phyloP scores from a whole-genome alignment of 2,888 invertebrate genomes.

The Argyresthia goedartella region DNA sequence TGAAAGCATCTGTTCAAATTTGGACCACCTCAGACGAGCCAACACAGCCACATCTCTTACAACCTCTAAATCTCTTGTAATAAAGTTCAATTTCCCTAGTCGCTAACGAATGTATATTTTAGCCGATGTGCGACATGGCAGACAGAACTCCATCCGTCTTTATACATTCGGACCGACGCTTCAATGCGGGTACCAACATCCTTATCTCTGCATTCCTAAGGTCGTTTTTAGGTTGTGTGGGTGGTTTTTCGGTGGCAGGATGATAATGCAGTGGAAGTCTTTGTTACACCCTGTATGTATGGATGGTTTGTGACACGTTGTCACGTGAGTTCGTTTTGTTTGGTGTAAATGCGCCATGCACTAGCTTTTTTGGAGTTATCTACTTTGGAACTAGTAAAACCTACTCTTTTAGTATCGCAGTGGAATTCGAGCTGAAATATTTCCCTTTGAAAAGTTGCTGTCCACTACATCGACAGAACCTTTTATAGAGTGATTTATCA shows the following conservation, averaged over 20 bases:
- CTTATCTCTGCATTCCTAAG: not conserved
- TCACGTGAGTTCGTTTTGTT: too few relatives aligned
- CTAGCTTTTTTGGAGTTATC: too few relatives aligned
- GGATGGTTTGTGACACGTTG: too few relatives aligned
- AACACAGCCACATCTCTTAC: not conserved
- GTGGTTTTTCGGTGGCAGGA: not conserved
- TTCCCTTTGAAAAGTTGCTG: too few relatives aligned
- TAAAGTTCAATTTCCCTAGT: not conserved
- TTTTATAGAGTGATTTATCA: too few relatives aligned
- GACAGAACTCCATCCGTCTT: constrained; percentile 4
- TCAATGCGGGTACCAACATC: not conserved
- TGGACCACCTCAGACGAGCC: constrained; percentile 50
- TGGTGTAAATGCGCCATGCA: too few relatives aligned
- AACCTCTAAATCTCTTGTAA: not conserved
- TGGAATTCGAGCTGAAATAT: too few relatives aligned
- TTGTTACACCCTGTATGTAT: constrained; percentile 17
- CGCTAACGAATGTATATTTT: not conserved
- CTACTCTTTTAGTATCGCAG: too few relatives aligned
- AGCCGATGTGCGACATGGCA: not conserved
- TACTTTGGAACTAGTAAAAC: too few relatives aligned
- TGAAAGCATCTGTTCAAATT: constrained; percentile 48
- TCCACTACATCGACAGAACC: too few relatives aligned
- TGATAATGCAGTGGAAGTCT: constrained; percentile 35
- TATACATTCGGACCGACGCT: not conserved
- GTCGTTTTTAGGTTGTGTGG: not conserved